Base-by-base conservation (phyloP, 1,140 invertebrate species). In the Plectus sambesii region DNA sequence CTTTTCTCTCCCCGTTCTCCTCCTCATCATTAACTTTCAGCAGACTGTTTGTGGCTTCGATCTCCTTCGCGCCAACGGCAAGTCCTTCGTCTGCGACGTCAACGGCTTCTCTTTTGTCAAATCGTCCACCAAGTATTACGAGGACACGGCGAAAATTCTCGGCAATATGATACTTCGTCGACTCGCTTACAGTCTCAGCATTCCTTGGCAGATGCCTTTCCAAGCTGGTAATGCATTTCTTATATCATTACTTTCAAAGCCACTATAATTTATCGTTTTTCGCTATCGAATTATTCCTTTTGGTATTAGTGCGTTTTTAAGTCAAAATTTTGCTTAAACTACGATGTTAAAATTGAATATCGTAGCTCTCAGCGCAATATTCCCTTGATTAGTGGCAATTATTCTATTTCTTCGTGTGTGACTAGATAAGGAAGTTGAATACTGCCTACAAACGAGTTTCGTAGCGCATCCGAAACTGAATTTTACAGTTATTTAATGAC, bases 91-190 rank as follows among this genome's bases (percentile, higher is more conserved):
- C 0, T 69, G 66, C 41, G 94, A 99, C 76, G 93, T 99, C 0
- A 99, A 99, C 75, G 94, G 94, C 1, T 99, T 99, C 72, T 96
- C 88, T 69, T 99, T 99, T 74, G 94, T 99, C 5, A 99, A 99
- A 69, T 98, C 94, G 70, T 97, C 92, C 0, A 89, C 87, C 67
- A 99, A 99, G 69, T 99, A 99, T 74, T 99, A 99, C 69, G 93
- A 99, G 71, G 94, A 99, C 69, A 97, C 89, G 73, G 88, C 92
- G 4, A 92, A 93, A 72, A 97, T 99, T 49, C 73, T 99, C 9
- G 75, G 74, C 60, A 74, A 67, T 55, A 73, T 51, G n/a, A 56
- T 69, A 26, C 39, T 69, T 25, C 38, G 63, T 5, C 41, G 56
- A n/a, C 49, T 66, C 30, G 59, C 59, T 5, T 58, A 48, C 12